Evolutionary conservation across 2,888 invertebrate species (phyloP).

Genomic region (Agrochola lychnidis): DNA sequence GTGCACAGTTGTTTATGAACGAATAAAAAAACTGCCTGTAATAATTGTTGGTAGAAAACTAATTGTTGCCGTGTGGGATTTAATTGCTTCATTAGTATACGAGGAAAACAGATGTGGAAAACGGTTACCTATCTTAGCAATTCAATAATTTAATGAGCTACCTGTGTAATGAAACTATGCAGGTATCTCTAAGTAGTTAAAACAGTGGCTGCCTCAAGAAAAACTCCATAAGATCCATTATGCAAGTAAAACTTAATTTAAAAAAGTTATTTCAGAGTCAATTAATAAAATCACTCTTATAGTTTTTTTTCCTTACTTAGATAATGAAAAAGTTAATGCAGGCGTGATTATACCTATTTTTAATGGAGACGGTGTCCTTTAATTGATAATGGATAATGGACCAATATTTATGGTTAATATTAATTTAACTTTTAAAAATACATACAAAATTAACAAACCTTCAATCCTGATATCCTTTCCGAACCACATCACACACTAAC

Average conservation of each 20-base stretch:
- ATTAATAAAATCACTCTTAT: neutral
- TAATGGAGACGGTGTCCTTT: neutral
- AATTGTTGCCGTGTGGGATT: neutral
- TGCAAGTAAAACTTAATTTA: neutral
- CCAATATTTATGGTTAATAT: neutral
- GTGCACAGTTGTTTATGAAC: neutral
- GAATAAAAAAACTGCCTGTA: neutral
- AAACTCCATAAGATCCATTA: neutral
- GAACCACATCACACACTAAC: slow-evolving; percentile 82
- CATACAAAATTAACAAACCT: slow-evolving; percentile 66
- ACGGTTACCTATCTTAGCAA: no score
- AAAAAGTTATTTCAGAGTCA: neutral
- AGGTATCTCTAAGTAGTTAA: neutral
- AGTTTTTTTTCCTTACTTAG: no score
- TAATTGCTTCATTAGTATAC: neutral
- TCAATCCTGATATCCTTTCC: slow-evolving; percentile 64
- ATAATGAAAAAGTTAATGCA: neutral
- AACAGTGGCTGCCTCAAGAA: no score
- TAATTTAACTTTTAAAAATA: neutral
- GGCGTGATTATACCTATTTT: neutral
- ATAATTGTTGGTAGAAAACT: neutral
- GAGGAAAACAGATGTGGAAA: neutral
- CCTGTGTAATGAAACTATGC: neutral
- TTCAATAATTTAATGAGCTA: neutral
- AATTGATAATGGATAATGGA: neutral